Conservation (phyloP, 1,140 invertebrate genomes). For the Steinernema khuongi region DNA sequence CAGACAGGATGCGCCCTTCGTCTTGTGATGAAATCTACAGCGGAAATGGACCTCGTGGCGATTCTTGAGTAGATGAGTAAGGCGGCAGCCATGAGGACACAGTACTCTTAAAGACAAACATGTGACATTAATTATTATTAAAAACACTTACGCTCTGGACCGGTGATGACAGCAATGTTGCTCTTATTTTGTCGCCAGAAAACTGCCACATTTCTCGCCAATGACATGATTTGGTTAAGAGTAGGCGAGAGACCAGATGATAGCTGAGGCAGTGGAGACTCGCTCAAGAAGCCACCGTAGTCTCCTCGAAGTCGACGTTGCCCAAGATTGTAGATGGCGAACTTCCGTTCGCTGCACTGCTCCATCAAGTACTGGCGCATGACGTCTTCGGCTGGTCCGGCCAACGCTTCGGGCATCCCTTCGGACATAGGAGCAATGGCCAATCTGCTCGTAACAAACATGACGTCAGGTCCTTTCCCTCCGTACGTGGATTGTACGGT, state of each 20-base stretch:
- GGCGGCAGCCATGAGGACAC: conserved; percentile 24
- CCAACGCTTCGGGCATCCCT: conserved; percentile 36
- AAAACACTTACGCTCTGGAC: conserved; percentile 30
- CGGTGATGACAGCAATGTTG: conserved; percentile 31
- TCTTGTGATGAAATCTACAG: conserved; percentile 26
- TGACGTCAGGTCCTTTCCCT: conserved; percentile 41
- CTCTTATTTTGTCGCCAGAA: conserved; percentile 26
- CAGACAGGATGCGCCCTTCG: conserved; percentile 6
- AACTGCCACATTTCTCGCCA: conserved; percentile 27
- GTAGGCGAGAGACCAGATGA: conserved; percentile 30
- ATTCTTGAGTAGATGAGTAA: conserved; percentile 32
- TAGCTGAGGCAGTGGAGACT: conserved; percentile 15
- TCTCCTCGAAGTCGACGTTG: conserved; percentile 32
- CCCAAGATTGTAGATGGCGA: conserved; percentile 35
- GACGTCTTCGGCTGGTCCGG: conserved; percentile 36
- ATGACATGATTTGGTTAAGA: conserved; percentile 30
- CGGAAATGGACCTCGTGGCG: conserved; percentile 20
- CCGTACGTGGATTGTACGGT: conserved; percentile 69
- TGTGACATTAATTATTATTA: background rate
- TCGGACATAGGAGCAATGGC: conserved; percentile 39
- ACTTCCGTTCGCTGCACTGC: conserved; percentile 20
- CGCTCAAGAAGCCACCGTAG: conserved; percentile 21
- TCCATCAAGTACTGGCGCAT: conserved; percentile 32
- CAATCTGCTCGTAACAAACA: conserved; percentile 33
- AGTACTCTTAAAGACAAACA: conserved; percentile 29